These are phyloP conservation scores for Drosophila sproati DNA, from an alignment of 1,140 invertebrate species.

Conservation along the genomic window DNA sequence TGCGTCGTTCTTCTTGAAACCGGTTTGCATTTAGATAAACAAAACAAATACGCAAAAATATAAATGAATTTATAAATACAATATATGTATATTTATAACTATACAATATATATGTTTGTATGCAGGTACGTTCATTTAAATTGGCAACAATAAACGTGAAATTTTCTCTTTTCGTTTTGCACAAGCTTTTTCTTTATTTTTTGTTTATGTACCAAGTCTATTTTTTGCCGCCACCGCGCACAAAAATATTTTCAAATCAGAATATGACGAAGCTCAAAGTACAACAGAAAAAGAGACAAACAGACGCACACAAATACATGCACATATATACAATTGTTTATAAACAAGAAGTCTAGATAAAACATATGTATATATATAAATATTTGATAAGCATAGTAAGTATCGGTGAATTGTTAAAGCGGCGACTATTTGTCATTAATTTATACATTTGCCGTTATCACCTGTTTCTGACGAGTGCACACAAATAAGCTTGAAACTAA, in stretches of 20 bases:
- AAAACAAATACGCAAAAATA: conserved; percentile 16
- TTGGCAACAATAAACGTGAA: conserved; percentile 28
- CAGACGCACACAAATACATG: conserved; percentile 1
- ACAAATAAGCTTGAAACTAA: conserved; percentile 42
- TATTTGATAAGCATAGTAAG: conserved; percentile 35
- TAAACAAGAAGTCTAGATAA: conserved; percentile 39
- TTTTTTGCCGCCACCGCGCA: conserved; percentile 55
- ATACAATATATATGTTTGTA: conserved; percentile 12
- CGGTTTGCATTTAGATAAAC: conserved; percentile 51
- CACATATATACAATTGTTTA: conserved; percentile 52
- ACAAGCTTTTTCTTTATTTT: conserved; percentile 39
- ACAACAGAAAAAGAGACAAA: conserved; percentile 49
- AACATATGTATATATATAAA: not conserved
- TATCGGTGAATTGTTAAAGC: conserved; percentile 40
- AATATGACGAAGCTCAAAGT: conserved; percentile 69
- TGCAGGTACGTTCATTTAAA: conserved; percentile 30
- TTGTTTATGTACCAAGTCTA: conserved; percentile 52
- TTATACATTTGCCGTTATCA: conserved; percentile 50
- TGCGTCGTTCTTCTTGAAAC: conserved; percentile 59
- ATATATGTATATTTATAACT: conserved; percentile 1
- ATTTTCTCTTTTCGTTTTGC: conserved; percentile 70
- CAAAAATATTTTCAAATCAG: conserved; percentile 57
- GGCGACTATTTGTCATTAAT: not conserved
- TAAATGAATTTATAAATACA: not conserved
- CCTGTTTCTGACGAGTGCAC: conserved; percentile 39